A percentile compares a stretch with the other conserved stretches of the same genome.
These are phyloP conservation scores for Amblyteles armatorius DNA, from an alignment of 2,888 invertebrate species.

Conservation along the genomic window DNA sequence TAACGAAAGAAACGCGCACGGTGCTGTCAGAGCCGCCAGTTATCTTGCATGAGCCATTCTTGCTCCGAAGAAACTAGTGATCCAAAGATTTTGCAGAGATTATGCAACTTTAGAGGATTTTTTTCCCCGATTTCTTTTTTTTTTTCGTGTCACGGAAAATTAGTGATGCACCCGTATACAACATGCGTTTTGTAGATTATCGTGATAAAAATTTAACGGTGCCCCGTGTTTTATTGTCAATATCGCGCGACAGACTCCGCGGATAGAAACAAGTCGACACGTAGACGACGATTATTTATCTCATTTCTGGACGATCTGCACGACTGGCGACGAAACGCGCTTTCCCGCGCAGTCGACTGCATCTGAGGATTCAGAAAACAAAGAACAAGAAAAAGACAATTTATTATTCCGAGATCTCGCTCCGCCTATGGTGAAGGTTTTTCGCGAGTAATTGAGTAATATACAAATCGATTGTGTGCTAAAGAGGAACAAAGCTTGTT, in stretches of 20 bases:
- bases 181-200: constrained; percentile 42
- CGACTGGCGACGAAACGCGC: neutral
- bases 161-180: constrained; percentile 17
- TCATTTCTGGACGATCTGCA: constrained; percentile 38
- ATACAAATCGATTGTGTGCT: constrained; percentile 28
- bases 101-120: constrained; percentile 45
- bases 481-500: constrained; percentile 29
- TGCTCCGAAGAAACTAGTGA: constrained; percentile 67
- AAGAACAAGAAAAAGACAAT: constrained; percentile 25
- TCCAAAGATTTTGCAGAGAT: constrained; percentile 72
- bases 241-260: neutral
- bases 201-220: constrained; percentile 35
- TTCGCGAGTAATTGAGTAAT: constrained; percentile 15
- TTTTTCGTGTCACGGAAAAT: constrained; percentile 18
- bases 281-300: constrained; percentile 9
- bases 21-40: constrained; percentile 68
- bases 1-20: constrained; percentile 61
- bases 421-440: neutral
- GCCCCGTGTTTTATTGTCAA: constrained; percentile 15
- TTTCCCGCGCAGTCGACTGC: constrained; percentile 17
- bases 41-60: constrained; percentile 61
- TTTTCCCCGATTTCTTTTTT: constrained; percentile 23
- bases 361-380: constrained; percentile 10
- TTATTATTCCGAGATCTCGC: constrained; percentile 22
- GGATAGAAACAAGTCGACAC: constrained; percentile 29